Evolutionary conservation across 2,797 vertebrate genomes (phyloP).

Genomic region (Microctenopoma steveboyesi): DNA sequence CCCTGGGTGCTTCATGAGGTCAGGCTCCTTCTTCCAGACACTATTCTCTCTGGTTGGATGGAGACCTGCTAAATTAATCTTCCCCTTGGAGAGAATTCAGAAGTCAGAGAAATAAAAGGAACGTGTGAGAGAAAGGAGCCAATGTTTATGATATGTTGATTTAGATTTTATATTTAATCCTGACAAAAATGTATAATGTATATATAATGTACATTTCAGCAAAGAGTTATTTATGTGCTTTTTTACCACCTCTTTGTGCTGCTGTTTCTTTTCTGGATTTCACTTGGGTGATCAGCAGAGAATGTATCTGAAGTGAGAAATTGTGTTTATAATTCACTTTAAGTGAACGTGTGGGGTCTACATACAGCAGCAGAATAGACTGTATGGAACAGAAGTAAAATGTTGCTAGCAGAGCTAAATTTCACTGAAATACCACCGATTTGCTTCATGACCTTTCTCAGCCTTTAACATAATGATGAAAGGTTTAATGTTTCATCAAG

Average conservation of each 20-base stretch:
- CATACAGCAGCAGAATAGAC: not conserved
- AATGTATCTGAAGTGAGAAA: not conserved
- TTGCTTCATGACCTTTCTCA: slow-evolving; percentile 45
- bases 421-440: slow-evolving; percentile 12
- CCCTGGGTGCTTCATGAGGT: slow-evolving; percentile 57
- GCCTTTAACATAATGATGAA: slow-evolving; percentile 24
- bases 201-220: not conserved
- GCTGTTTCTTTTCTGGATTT: slow-evolving; percentile 15
- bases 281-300: not conserved
- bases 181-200: not conserved
- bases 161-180: slow-evolving; percentile 17
- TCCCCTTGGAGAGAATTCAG: slow-evolving; percentile 60
- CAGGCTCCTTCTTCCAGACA: slow-evolving; percentile 66
- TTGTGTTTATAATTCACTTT: not conserved
- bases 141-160: slow-evolving; percentile 31
- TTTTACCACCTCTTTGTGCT: slow-evolving; percentile 7
- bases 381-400: not conserved
- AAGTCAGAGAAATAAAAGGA: slow-evolving; percentile 51
- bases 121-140: slow-evolving; percentile 45
- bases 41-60: slow-evolving; percentile 71
- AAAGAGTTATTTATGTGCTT: slow-evolving; percentile 4
- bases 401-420: slow-evolving; percentile 14
- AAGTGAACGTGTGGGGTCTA: not conserved
- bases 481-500: slow-evolving; percentile 46
- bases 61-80: slow-evolving; percentile 55